Conservation (phyloP, 2,113 vertebrate species). For the Struthio camelus region DNA sequence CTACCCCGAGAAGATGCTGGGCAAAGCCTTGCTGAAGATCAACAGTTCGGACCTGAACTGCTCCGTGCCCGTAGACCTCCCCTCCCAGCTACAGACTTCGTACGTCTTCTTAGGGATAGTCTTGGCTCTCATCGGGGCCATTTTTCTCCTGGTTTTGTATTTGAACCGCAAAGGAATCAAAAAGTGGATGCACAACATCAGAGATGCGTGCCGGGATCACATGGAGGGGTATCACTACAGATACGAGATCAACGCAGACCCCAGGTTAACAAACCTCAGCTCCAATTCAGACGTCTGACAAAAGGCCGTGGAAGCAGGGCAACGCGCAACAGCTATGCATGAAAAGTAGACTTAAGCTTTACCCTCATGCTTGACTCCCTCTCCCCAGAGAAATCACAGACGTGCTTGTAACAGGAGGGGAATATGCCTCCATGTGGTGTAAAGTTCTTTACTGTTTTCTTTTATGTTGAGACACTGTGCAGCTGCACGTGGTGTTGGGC, state of each 20-base stretch:
- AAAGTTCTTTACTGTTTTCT: conserved; percentile 61
- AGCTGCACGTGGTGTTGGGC: conserved; percentile 75
- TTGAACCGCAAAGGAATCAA: conserved; percentile 98
- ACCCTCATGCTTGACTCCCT: conserved; percentile 58
- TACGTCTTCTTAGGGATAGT: conserved; percentile 96
- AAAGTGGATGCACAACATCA: conserved; percentile 96
- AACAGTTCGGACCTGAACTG: conserved; percentile 77
- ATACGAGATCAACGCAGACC: conserved; percentile 95
- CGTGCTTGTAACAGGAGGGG: conserved; percentile 31
- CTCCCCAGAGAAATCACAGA: conserved; percentile 30
- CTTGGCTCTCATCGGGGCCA: conserved; percentile 93
- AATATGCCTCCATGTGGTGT: conserved; percentile 56
- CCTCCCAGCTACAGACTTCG: conserved; percentile 89
- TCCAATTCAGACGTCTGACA: conserved; percentile 93
- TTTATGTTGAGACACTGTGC: conserved; percentile 61
- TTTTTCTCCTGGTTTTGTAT: conserved; percentile 97
- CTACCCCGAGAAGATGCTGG: conserved; percentile 75
- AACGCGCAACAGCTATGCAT: conserved; percentile 80
- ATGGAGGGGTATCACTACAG: conserved; percentile 99
- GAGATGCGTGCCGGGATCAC: conserved; percentile 97
- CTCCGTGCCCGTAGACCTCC: conserved; percentile 57
- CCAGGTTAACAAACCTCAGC: conserved; percentile 91
- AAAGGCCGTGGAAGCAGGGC: background rate
- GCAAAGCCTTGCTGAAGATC: conserved; percentile 76
- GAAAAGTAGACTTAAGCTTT: conserved; percentile 78